Conservation (phyloP, 2,797 vertebrate genomes). For the Galagoides demidoff region DNA sequence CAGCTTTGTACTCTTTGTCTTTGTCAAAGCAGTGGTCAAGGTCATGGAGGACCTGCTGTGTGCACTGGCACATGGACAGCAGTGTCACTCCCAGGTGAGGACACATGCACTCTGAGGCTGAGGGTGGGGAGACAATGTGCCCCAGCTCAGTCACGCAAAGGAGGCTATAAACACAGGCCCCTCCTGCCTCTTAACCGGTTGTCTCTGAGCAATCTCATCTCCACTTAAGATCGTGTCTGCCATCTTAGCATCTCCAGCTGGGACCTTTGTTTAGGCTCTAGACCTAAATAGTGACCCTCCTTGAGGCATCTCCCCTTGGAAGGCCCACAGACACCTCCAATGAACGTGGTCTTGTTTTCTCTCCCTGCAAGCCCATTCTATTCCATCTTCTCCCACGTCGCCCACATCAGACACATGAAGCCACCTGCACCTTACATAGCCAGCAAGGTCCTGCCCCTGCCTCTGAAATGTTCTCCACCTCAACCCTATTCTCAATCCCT, state of each 20-base stretch:
- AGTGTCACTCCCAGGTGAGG: neutral
- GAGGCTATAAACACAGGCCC: neutral
- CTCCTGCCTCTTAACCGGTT: neutral
- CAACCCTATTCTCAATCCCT: neutral
- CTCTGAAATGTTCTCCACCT: accelerated
- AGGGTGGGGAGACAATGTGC: neutral
- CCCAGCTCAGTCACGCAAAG: neutral
- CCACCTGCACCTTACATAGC: neutral
- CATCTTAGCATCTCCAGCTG: neutral
- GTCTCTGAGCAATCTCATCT: neutral
- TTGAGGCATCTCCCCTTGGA: neutral
- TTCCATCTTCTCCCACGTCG: neutral
- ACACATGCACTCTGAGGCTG: neutral
- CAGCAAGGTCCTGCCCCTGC: neutral
- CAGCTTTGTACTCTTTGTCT: neutral
- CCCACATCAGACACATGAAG: neutral
- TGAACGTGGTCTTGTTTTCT: neutral
- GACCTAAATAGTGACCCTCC: too few species aligned
- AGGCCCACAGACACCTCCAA: neutral
- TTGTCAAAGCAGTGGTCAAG: neutral
- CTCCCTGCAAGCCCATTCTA: neutral
- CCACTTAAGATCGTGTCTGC: neutral
- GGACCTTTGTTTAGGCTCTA: neutral
- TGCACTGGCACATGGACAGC: neutral
- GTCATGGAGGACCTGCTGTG: too few species aligned